Evolutionary conservation across 2,888 invertebrate genomes (phyloP).

Genomic region (Clivina fossor): DNA sequence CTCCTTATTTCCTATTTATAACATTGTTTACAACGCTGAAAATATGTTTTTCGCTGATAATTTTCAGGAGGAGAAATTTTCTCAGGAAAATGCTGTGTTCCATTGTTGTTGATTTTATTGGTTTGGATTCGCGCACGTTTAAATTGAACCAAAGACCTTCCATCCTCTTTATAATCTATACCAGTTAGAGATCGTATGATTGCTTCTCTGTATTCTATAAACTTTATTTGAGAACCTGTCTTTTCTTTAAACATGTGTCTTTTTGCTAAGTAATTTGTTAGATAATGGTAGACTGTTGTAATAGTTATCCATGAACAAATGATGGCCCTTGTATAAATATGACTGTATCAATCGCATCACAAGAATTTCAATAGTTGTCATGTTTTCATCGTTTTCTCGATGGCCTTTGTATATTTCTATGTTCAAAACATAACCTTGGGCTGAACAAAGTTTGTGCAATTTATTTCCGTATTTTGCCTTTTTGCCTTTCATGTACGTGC

Average conservation of each 20-base stretch:
- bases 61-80: conserved; percentile 38
- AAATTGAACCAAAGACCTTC: conserved; percentile 36
- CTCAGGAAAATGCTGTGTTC: conserved; percentile 37
- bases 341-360: conserved; percentile 42
- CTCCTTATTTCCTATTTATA: conserved; percentile 38
- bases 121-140: conserved; percentile 37
- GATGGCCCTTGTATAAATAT: conserved; percentile 43
- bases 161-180: conserved; percentile 39
- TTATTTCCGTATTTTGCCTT: conserved; percentile 41
- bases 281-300: conserved; percentile 40
- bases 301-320: conserved; percentile 44
- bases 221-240: conserved; percentile 37
- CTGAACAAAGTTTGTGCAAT: conserved; percentile 39
- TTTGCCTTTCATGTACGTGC: conserved; percentile 40
- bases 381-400: conserved; percentile 32
- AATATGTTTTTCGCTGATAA: conserved; percentile 39
- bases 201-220: conserved; percentile 39
- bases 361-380: conserved; percentile 39
- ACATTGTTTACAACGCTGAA: conserved; percentile 37
- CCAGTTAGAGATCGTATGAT: conserved; percentile 39
- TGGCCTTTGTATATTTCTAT: conserved; percentile 40
- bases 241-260: conserved; percentile 41
- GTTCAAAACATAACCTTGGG: conserved; percentile 40
- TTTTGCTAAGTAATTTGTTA: conserved; percentile 37
- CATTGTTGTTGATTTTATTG: conserved; percentile 37